Evolutionary conservation across 2,888 invertebrate genomes (phyloP).

Genomic region (Drosophila percnosoma): DNA sequence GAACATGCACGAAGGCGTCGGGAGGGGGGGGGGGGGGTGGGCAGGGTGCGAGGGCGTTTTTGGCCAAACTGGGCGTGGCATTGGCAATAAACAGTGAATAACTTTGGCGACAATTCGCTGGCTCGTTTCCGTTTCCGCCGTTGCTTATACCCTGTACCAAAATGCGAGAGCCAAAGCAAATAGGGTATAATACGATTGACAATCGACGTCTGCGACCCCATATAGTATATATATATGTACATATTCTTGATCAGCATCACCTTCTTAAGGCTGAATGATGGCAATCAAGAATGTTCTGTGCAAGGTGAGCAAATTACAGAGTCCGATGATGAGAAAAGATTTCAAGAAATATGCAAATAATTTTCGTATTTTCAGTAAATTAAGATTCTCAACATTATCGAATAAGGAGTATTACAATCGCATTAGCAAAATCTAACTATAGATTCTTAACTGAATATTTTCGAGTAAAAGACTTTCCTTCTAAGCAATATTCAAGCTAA

Average conservation of each 20-base stretch:
- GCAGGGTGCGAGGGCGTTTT: not conserved
- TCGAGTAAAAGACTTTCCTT: not conserved
- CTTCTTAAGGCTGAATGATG: not conserved
- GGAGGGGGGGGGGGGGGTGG: not conserved
- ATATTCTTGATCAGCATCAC: not conserved
- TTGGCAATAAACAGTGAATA: constrained; percentile 10
- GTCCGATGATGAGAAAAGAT: not conserved
- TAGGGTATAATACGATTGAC: not conserved
- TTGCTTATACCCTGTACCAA: constrained; percentile 20
- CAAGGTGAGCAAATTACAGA: not conserved
- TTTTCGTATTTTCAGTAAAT: not conserved
- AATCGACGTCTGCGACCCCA: not conserved
- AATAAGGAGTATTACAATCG: not conserved
- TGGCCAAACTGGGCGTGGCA: constrained; percentile 24
- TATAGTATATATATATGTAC: not conserved
- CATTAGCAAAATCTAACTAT: not conserved
- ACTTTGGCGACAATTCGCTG: constrained; percentile 29
- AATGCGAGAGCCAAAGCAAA: not conserved
- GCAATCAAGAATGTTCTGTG: not conserved
- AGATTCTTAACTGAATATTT: not conserved
- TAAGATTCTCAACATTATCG: not conserved
- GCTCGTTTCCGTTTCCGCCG: constrained; percentile 63
- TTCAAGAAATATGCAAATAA: not conserved
- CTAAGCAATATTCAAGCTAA: no score
- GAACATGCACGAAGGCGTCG: constrained; percentile 48